Evolutionary conservation across 2,113 vertebrate species (phyloP).

Genomic region (Alethe castanea): DNA sequence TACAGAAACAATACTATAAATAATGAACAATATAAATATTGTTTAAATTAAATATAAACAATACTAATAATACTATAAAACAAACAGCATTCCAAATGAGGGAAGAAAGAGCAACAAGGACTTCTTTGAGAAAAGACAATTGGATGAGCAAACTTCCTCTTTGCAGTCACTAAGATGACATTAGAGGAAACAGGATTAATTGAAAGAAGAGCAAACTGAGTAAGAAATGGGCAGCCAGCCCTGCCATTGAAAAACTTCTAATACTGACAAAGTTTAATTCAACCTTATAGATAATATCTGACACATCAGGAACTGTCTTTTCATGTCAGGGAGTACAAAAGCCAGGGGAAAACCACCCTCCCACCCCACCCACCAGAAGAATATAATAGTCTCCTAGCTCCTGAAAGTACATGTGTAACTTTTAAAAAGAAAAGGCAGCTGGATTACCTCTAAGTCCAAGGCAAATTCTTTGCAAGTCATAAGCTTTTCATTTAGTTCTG

Average conservation of each 20-base stretch:
- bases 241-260: not conserved
- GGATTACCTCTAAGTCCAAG: constrained; percentile 90
- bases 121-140: not conserved
- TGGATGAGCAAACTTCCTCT: not conserved
- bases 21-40: too few relatives aligned
- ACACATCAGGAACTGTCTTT: not conserved
- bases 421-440: not conserved
- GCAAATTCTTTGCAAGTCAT: constrained; percentile 85
- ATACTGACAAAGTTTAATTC: not conserved
- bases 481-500: constrained; percentile 89
- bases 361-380: not conserved
- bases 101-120: not conserved
- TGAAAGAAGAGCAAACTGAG: not conserved
- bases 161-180: not conserved
- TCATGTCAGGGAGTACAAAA: not conserved
- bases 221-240: not conserved
- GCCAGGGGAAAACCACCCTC: not conserved
- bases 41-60: too few relatives aligned
- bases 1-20: not conserved
- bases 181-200: not conserved
- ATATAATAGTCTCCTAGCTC: not conserved
- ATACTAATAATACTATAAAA: not conserved
- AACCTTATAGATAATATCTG: not conserved
- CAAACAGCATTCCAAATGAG: not conserved
- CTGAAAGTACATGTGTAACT: not conserved